A percentile compares a stretch with the other conserved stretches of the same genome.
Conservation (phyloP, 2,888 invertebrate species). For the Nephrotoma appendiculata region DNA sequence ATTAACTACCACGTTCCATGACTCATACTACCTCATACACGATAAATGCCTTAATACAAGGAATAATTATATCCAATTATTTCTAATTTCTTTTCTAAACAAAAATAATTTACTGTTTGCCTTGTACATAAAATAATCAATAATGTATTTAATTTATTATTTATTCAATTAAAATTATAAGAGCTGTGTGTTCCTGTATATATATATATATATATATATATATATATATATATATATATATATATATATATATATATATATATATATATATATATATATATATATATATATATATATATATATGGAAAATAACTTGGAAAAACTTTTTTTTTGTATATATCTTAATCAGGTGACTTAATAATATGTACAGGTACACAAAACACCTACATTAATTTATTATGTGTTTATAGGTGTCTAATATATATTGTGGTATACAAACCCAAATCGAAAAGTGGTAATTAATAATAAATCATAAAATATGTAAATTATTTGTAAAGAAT, state of each 20-base stretch:
- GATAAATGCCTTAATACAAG: neutral
- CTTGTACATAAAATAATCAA: neutral
- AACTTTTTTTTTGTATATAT: neutral
- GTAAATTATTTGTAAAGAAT: neutral
- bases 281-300: too few relatives aligned
- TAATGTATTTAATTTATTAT: neutral
- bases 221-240: too few relatives aligned
- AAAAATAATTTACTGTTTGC: neutral
- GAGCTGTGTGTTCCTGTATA: neutral
- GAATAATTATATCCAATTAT: neutral
- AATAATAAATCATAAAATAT: neutral
- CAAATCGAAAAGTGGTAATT: neutral
- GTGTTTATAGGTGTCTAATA: neutral
- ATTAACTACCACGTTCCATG: too few relatives aligned
- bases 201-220: too few relatives aligned
- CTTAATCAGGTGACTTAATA: neutral
- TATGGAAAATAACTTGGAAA: neutral
- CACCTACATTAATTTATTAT: neutral
- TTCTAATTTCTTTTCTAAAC: neutral
- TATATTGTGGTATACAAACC: neutral
- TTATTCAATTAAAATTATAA: neutral
- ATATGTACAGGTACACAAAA: neutral
- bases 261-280: too few relatives aligned
- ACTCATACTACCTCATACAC: neutral
- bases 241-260: too few relatives aligned